Evolutionary conservation across 2,888 invertebrate genomes (phyloP), one percentile per base, ranked within the genome.

Genomic region (Autographa pulchrina): DNA sequence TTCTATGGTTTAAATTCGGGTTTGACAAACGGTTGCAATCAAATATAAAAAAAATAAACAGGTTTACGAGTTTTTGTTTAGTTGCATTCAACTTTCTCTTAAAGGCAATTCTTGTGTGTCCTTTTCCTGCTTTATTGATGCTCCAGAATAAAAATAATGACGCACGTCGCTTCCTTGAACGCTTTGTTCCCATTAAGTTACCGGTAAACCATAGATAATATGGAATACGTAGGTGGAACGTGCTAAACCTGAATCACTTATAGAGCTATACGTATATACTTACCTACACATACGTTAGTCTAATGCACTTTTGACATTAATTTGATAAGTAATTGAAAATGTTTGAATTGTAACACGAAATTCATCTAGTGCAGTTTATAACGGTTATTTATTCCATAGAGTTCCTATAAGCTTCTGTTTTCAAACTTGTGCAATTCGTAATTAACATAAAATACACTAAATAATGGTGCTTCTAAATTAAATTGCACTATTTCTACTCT

Each of bases 191-290:
- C 20, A 56, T 25, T 56, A 3, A 56, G 11, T 25, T 56, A 56
- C 54, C 54, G 20, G 25, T 11, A 56, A 54, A 56, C 54, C 13
- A 56, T 56, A 25, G 20, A 56, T 43, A 16, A 11, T 38, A 11
- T 41, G 48, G 16, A 64, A 35, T 68, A 77, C 68, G 11, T 38
- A 62, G 65, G 78, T 81, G 60, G 63, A 58, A 77, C 43, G 54
- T 65, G 52, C 38, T 25, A 58, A 18, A 59, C 18, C n/a, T 77
- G 73, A 77, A 59, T 60, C 67, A 66, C 25, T 25, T 25, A 25
- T 52, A 25, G 6, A 54, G 11, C 43, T 43, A 7, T n/a, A 41
- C 41, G n/a, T n/a, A n/a, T n/a, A 41, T 13, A 41, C 41, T 11
- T 41, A 41, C n/a, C n/a, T 41, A 41, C 11, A 11, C 0, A n/a